Conservation (phyloP, 2,113 vertebrate genomes). For the Cryptomyrus ogoouensis region DNA sequence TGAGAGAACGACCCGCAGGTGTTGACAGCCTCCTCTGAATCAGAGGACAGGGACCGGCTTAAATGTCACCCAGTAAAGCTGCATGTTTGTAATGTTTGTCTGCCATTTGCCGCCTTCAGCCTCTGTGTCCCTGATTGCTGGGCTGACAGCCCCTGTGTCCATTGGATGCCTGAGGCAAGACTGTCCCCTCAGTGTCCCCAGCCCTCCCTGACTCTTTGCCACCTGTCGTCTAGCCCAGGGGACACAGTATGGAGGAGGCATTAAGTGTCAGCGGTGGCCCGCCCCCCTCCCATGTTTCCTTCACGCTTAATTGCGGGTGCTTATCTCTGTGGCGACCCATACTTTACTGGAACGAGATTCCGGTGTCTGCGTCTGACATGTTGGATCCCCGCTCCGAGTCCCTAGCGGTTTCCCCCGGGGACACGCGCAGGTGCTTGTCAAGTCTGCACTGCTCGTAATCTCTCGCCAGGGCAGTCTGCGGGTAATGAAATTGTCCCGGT, state of each 20-base stretch:
- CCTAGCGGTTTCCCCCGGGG: background rate
- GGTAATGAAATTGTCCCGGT: constrained; percentile 71
- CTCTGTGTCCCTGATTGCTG: background rate
- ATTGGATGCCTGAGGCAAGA: background rate
- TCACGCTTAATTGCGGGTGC: constrained; percentile 40
- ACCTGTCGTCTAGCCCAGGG: constrained; percentile 29
- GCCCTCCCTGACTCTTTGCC: constrained; percentile 2
- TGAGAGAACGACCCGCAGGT: background rate
- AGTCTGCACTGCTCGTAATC: constrained; percentile 40
- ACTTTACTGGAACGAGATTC: constrained; percentile 48
- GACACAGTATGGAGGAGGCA: constrained; percentile 20
- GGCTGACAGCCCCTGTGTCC: background rate
- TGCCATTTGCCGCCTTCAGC: background rate
- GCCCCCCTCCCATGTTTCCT: constrained; percentile 18
- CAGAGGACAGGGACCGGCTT: background rate
- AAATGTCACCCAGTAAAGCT: background rate
- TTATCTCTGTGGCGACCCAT: constrained; percentile 54
- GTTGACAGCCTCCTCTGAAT: background rate
- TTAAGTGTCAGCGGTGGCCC: constrained; percentile 32
- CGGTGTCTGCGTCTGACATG: constrained; percentile 38
- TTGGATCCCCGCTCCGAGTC: constrained; percentile 38
- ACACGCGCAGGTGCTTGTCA: background rate
- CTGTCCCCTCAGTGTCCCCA: background rate
- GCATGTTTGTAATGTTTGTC: background rate
- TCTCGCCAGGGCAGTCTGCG: constrained; percentile 65